phyloP scores from a whole-genome alignment of 1,140 invertebrate species.

The Periplaneta americana region DNA sequence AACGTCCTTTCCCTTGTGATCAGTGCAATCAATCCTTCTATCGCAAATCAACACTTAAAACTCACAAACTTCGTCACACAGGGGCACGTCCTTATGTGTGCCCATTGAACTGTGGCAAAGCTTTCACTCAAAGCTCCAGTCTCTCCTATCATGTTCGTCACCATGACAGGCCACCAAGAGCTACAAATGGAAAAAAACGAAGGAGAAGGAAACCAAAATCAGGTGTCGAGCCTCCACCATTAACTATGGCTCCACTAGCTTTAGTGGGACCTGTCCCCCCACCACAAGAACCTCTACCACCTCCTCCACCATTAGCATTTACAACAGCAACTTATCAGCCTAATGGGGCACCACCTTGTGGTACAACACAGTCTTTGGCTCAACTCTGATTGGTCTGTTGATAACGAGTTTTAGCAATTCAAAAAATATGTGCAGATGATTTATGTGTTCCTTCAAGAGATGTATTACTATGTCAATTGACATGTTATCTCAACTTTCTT shows the following conservation, averaged over 20 bases:
- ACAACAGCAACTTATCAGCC: not conserved
- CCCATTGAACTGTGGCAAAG: conserved; percentile 10
- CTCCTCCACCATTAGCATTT: not conserved
- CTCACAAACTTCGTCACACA: conserved; percentile 14
- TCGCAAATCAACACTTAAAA: conserved; percentile 20
- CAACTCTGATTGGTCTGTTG: not conserved
- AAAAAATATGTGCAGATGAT: not conserved
- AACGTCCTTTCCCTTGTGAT: conserved; percentile 41
- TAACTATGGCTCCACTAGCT: not conserved
- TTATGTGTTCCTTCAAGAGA: not conserved
- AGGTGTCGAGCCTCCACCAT: not conserved
- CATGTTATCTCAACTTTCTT: not conserved
- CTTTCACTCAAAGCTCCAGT: conserved; percentile 8
- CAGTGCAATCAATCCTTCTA: conserved; percentile 37
- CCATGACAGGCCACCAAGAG: conserved; percentile 5
- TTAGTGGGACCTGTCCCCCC: not conserved
- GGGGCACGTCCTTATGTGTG: conserved; percentile 12
- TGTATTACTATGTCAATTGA: not conserved
- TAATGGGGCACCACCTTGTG: not conserved
- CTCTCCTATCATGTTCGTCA: conserved; percentile 12
- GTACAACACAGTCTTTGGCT: not conserved
- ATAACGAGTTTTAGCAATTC: not conserved
- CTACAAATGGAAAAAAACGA: conserved; percentile 5
- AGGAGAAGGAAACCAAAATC: not conserved
- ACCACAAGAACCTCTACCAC: not conserved